Base-by-base conservation (phyloP, 2,888 invertebrate species). In the Dione vanillae region DNA sequence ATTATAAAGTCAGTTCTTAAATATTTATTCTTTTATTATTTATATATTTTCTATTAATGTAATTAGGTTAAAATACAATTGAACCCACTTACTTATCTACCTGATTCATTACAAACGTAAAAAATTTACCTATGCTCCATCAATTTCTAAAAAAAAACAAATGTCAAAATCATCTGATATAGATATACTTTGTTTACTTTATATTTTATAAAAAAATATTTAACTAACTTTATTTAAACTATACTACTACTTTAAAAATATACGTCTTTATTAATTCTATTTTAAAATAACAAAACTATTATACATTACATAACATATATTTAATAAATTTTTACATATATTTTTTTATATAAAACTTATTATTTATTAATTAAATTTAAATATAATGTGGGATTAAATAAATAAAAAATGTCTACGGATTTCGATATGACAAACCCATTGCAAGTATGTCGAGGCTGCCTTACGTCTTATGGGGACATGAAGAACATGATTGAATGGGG, bases 401-500 rank as follows among this genome's bases (percentile, higher is more conserved):
- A 43, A 65, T n/a, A n/a, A 45, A 66, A 27, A 51, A 68, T 68
- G 68, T 62, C 68, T 43, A 51, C 16, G 9, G 19, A n/a, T 27
- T 37, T 66, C 16, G 43, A 66, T 9, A 35, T 40, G 9, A 54
- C 45, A 61, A 74, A 78, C 51, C 45, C 75, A 3, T 58, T 82
- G 0, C 47, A 82, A 8, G 75, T 90, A 9, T 93, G 92, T 67
- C 87, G 92, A 5, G 90, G 89, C 0, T 93, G 92, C 69, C 78
- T 92, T 5, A 82, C 83, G 0, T 82, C 84, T 1, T 80, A 83
- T 0, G 88, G 88, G 0, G 86, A 87, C 75, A 90, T 93, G 91
- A 92, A 91, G 72, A 88, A 90, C 62, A 90, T 92, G 78, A 78
- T 81, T 0, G 89, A 92, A 72, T 88, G 89, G 86, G 87, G 84